Evolutionary conservation across 2,797 vertebrate species (phyloP), one percentile per base, ranked within the genome.

Genomic region (Aulostomus chinensis): DNA sequence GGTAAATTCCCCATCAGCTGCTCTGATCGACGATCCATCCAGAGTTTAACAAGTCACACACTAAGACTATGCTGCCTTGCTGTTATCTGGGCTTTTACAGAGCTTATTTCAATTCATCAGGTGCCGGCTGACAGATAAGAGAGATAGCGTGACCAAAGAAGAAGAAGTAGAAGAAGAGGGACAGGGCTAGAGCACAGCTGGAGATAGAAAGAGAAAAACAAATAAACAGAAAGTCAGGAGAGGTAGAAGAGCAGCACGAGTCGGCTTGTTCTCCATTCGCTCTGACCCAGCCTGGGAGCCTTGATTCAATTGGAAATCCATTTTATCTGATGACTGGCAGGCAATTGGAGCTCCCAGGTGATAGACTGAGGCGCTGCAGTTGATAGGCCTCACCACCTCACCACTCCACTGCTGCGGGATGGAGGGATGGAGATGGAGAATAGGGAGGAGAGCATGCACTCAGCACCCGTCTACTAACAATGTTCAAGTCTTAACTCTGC

Each of bases 251-350:
- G 62, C 45, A 53, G 68, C 48, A 73, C 34, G 65, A 61, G 51
- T 54, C 65, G 61, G 65, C 41, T 68, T 54, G 45, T 56, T 71
- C 76, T 58, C 68, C 57, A 58, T 68, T 76, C 69, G 56, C 39
- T 55, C 57, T 28, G 34, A 54, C 51, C 56, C 43, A 64, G 65
- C 67, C 36, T 50, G 51, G 61, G 73, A 83, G 80, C 61, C 83
- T 81, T 58, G 67, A 79, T 64, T 85, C 71, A 66, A 83, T 83
- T 81, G 76, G 75, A 86, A 86, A 86, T 86, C 81, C 61, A 82
- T 83, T 79, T 81, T 62, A 82, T 85, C 63, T 82, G 76, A 75
- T 78, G 82, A 82, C 76, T 82, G 76, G 60, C 78, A 82, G 76
- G 81, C 78, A 83, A 81, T 75, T 80, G 81, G 78, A 58, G 69